Evolutionary conservation across 2,113 vertebrate species (phyloP).

Genomic region (Microtus ochrogaster): DNA sequence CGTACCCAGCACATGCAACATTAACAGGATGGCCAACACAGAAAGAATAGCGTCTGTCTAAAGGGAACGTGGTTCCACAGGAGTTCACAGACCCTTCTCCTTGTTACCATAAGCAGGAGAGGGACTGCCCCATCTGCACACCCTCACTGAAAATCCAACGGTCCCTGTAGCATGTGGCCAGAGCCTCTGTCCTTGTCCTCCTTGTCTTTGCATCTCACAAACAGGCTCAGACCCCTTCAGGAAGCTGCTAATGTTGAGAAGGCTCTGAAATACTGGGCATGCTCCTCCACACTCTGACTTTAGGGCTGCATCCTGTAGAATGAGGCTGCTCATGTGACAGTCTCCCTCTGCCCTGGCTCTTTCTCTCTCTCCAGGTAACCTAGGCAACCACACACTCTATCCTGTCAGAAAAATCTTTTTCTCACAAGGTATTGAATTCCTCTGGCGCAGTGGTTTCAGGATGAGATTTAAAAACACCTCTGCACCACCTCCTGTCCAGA

Average conservation of each 20-base stretch:
- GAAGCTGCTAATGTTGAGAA: no score
- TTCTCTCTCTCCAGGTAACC: no score
- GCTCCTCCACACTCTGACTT: no score
- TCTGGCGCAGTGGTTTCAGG: neutral
- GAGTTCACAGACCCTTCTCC: rapidly evolving
- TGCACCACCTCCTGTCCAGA: no score
- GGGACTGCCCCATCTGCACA: neutral
- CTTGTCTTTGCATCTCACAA: neutral
- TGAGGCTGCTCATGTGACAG: no score
- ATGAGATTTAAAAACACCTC: neutral
- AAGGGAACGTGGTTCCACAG: no score
- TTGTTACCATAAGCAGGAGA: neutral
- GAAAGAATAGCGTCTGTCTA: rapidly evolving
- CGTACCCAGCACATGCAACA: no score
- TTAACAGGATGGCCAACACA: rapidly evolving
- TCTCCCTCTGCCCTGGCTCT: no score
- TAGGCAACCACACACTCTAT: no score
- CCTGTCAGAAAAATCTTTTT: neutral
- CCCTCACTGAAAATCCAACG: neutral
- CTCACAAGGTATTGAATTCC: neutral
- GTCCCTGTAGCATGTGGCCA: neutral
- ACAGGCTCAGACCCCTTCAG: no score
- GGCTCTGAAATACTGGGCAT: no score
- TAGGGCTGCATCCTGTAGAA: no score
- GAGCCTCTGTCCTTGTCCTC: neutral